phyloP scores from a whole-genome alignment of 2,113 vertebrate species.

The Nannospalax galili region DNA sequence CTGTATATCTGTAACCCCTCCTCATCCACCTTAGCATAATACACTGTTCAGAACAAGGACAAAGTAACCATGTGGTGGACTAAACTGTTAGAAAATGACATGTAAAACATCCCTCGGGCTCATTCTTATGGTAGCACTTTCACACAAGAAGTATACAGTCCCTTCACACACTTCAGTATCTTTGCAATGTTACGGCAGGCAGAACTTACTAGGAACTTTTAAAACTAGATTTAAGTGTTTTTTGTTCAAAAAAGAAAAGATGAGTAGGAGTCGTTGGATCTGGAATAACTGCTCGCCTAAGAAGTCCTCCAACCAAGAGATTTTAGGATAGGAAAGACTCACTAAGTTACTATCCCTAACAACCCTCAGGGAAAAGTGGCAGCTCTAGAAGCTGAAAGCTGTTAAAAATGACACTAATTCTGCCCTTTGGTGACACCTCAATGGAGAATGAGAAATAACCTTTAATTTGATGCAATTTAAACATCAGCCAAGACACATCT shows the following conservation, averaged over 20 bases:
- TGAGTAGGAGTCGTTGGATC: not conserved
- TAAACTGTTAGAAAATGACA: not conserved
- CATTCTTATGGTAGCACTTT: not conserved
- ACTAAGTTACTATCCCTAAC: constrained; percentile 49
- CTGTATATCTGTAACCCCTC: not conserved
- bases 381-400: constrained; percentile 64
- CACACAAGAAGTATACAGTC: not conserved
- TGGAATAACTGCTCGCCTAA: not conserved
- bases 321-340: constrained; percentile 43
- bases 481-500: constrained; percentile 62
- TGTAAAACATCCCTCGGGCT: not conserved
- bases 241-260: no score
- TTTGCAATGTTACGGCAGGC: not conserved
- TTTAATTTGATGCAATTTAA: constrained; percentile 79
- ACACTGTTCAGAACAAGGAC: not conserved
- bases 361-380: constrained; percentile 64
- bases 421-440: constrained; percentile 68
- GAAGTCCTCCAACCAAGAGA: not conserved
- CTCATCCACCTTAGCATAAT: not conserved
- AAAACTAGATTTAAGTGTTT: not conserved
- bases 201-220: constrained; percentile 21
- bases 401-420: constrained; percentile 74
- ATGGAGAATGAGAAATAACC: constrained; percentile 73
- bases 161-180: not conserved
- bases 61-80: not conserved